Conservation (phyloP, 2,888 invertebrate species). For the Rotaria sp. region DNA sequence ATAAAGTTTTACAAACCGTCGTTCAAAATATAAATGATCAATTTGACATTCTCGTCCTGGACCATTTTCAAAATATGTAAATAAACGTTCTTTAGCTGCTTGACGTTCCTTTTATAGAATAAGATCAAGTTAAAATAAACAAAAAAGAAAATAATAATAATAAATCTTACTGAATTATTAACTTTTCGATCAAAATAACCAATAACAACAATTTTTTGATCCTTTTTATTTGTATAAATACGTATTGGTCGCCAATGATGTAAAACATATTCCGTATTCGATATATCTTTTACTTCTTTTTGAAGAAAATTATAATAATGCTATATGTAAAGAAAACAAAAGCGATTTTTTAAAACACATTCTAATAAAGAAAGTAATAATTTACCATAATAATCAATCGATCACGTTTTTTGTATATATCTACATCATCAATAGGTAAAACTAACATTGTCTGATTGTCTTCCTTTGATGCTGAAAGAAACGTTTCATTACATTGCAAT, state of each 20-base stretch:
- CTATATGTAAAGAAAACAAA: background rate
- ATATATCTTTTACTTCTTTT: slow-evolving; percentile 10
- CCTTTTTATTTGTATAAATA: slow-evolving; percentile 24
- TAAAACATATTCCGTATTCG: background rate
- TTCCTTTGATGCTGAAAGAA: background rate
- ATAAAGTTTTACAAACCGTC: background rate
- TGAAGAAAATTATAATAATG: slow-evolving; percentile 9
- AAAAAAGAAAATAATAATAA: too few species aligned
- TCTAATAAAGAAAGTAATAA: background rate
- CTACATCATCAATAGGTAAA: slow-evolving; percentile 18
- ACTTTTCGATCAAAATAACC: slow-evolving; percentile 13
- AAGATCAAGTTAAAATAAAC: background rate
- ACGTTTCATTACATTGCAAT: background rate
- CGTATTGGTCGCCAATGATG: slow-evolving; percentile 16
- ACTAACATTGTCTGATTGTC: background rate
- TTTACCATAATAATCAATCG: background rate
- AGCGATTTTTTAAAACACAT: background rate
- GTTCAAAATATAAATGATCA: background rate
- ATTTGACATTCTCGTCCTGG: slow-evolving; percentile 10
- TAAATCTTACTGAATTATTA: background rate
- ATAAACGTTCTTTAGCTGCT: slow-evolving; percentile 1
- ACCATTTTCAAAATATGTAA: background rate
- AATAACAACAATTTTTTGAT: slow-evolving; percentile 18
- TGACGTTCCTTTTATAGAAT: background rate
- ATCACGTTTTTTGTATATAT: slow-evolving; percentile 7